Evolutionary conservation across 2,113 vertebrate genomes (phyloP), one percentile per base, ranked within the genome.

Genomic region (Colinus virginianus): DNA sequence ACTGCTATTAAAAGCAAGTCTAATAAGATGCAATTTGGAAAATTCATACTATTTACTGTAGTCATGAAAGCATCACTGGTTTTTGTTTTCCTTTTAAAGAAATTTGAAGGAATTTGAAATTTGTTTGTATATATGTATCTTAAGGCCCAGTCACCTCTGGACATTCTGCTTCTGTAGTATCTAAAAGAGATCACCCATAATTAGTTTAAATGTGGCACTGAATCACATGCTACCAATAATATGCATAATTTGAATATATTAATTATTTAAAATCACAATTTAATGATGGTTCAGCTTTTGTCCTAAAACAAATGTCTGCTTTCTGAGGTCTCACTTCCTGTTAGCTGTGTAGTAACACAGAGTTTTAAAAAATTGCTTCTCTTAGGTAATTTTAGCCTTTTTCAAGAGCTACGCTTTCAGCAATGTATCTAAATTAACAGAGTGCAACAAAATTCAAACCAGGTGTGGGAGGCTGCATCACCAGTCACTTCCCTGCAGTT

Each of bases 381-480:
- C 48, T 63, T 36, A 58, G 72, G 8, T 8, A 88, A 18, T 32
- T 36, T 38, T 6, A 64, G 22, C 15, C 10, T 83, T 78, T 70
- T 70, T 68, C 2, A 2, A 74, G 30, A 36, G 13, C 25, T 53
- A 61, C n/a, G 48, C 2, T 75, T 89, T 69, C 42, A 45, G 23
- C 48, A 49, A 8, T 17, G 3, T 36, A 76, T 92, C 58, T 91
- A 38, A 91, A 88, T 77, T 68, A 84, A 32, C 20, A 38, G 42
- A 88, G 3, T 11, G 10, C 10, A 90, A 45, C 23, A 75, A 93
- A 96, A 97, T 94, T 90, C 55, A 94, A 96, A 95, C 49, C 90
- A 95, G 66, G 51, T 96, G 86, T 67, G 77, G 28, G 45, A 94
- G 30, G 14, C 23, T 81, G 62, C 69, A 84, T 58, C 23, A 38